A percentile compares a stretch with the other conserved stretches of the same genome.
These are phyloP conservation scores for Acheta domesticus DNA, from an alignment of 2,888 invertebrate genomes.

Conservation along the genomic window DNA sequence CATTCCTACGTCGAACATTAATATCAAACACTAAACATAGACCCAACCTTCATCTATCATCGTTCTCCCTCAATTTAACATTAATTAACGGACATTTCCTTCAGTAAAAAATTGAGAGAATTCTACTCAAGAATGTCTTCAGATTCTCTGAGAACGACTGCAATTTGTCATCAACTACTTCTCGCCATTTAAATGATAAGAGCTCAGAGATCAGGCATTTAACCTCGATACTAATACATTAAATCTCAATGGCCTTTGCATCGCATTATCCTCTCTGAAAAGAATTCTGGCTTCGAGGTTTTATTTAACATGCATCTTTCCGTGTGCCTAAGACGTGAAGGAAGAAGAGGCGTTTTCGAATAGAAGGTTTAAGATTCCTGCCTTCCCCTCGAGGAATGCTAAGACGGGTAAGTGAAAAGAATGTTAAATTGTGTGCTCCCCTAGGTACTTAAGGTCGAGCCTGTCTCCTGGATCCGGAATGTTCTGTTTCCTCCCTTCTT, in stretches of 20 bases:
- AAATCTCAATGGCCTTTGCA: background rate
- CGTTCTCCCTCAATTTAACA: too few relatives aligned
- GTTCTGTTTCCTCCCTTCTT: background rate
- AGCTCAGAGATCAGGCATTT: background rate
- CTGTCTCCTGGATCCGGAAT: background rate
- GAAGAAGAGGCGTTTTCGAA: background rate
- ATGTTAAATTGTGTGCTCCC: background rate
- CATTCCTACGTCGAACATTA: too few relatives aligned
- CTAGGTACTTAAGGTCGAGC: background rate
- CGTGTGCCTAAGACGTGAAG: background rate
- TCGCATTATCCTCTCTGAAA: background rate
- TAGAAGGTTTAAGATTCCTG: constrained; percentile 9
- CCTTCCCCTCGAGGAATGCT: background rate
- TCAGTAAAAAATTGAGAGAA: too few relatives aligned
- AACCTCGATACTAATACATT: background rate
- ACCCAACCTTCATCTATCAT: too few relatives aligned
- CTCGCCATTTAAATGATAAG: background rate
- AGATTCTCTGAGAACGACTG: too few relatives aligned
- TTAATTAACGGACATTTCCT: too few relatives aligned
- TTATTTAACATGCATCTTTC: background rate
- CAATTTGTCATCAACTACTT: too few relatives aligned
- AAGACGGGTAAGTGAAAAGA: background rate
- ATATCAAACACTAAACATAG: too few relatives aligned
- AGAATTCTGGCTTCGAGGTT: background rate
- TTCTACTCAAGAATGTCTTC: too few relatives aligned